Evolutionary conservation across 1,140 invertebrate genomes (phyloP).

Genomic region (Tetragonula clypearis): DNA sequence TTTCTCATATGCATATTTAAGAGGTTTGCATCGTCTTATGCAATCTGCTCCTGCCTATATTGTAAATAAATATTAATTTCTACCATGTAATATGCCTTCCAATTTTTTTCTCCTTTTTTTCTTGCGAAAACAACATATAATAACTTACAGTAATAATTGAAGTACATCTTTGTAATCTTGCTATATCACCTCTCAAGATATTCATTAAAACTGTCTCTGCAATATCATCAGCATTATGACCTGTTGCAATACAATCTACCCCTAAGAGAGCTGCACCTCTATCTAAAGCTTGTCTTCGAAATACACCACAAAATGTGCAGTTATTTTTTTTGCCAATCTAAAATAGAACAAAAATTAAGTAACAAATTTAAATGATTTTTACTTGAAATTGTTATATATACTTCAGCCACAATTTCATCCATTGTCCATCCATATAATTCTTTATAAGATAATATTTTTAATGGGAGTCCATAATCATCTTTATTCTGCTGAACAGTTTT

Average conservation of each 20-base stretch:
- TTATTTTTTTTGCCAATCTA: slow-evolving; percentile 98
- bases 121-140: background rate
- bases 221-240: slow-evolving; percentile 99
- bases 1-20: slow-evolving; percentile 99
- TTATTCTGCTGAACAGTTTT: slow-evolving; percentile 98
- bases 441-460: slow-evolving; percentile 98
- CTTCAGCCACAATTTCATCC: slow-evolving; percentile 97
- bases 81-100: slow-evolving; percentile 33
- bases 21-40: slow-evolving; percentile 97
- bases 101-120: slow-evolving; percentile 28
- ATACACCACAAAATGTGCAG: slow-evolving; percentile 99
- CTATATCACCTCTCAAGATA: slow-evolving; percentile 97
- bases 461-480: slow-evolving; percentile 95
- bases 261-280: slow-evolving; percentile 93
- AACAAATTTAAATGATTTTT: background rate
- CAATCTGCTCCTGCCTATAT: slow-evolving; percentile 91
- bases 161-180: slow-evolving; percentile 95
- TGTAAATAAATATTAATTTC: slow-evolving; percentile 63
- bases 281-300: slow-evolving; percentile 97
- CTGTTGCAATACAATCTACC: slow-evolving; percentile 97
- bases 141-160: slow-evolving; percentile 90
- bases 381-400: slow-evolving; percentile 63
- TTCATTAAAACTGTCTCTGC: slow-evolving; percentile 99
- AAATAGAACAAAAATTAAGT: slow-evolving; percentile 55
- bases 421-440: slow-evolving; percentile 99